phyloP scores from a whole-genome alignment of 2,113 vertebrate genomes.

The Scomber colias region DNA sequence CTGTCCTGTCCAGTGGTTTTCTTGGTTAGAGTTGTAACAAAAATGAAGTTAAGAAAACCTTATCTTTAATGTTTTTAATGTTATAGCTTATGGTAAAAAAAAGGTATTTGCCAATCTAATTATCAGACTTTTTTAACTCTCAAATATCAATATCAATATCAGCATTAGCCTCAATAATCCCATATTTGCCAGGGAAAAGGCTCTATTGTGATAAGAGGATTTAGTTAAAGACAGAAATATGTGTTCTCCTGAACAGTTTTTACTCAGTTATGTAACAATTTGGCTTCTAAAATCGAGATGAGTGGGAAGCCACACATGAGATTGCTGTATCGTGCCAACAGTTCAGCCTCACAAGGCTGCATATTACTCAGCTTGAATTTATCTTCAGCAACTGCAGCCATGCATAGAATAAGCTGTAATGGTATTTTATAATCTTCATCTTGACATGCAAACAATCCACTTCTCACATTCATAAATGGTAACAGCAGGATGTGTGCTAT shows the following conservation, averaged over 20 bases:
- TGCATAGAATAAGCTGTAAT: slow-evolving; percentile 3
- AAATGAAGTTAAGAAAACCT: too few species aligned
- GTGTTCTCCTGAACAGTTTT: slow-evolving; percentile 29
- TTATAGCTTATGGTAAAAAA: too few species aligned
- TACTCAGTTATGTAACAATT: slow-evolving; percentile 43
- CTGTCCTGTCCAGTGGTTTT: too few species aligned
- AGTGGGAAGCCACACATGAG: slow-evolving; percentile 40
- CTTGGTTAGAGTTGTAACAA: too few species aligned
- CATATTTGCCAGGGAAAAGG: neutral
- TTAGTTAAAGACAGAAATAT: slow-evolving; percentile 1
- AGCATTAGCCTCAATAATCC: too few species aligned
- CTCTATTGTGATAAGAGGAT: neutral
- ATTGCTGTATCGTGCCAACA: slow-evolving; percentile 14
- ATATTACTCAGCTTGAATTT: slow-evolving; percentile 13
- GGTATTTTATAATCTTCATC: slow-evolving; percentile 23
- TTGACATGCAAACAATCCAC: slow-evolving; percentile 36
- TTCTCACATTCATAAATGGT: slow-evolving; percentile 27
- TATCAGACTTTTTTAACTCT: too few species aligned
- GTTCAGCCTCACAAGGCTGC: neutral
- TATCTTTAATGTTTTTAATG: too few species aligned
- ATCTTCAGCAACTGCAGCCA: slow-evolving; percentile 10
- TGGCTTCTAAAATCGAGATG: slow-evolving; percentile 36
- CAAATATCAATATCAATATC: too few species aligned
- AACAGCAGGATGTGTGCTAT: neutral
- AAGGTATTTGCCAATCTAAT: too few species aligned